Percentiles rank a stretch among this genome's conserved stretches.
These are phyloP conservation scores for Panzeria rudis DNA, from an alignment of 2,888 invertebrate species.

Conservation along the genomic window DNA sequence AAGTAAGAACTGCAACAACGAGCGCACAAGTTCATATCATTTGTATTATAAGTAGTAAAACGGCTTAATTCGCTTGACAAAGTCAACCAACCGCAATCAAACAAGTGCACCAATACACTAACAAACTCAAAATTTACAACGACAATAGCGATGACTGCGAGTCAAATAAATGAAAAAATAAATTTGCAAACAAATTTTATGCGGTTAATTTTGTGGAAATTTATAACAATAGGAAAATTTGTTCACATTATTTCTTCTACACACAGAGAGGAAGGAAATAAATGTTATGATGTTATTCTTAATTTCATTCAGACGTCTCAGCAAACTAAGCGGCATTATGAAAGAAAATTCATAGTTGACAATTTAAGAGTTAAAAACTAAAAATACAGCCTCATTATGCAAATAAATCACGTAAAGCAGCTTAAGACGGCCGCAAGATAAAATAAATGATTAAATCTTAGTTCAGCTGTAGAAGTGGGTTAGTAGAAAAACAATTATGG, in stretches of 20 bases:
- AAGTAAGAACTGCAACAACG: constrained; percentile 30
- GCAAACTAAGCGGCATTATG: constrained; percentile 24
- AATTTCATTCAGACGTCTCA: neutral
- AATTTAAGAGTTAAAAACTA: constrained; percentile 34
- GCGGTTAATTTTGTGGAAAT: constrained; percentile 68
- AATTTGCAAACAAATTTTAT: constrained; percentile 21
- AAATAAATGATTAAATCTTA: neutral
- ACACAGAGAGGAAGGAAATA: neutral
- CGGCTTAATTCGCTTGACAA: constrained; percentile 57
- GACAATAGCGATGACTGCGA: constrained; percentile 5
- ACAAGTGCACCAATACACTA: neutral
- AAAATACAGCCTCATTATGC: neutral
- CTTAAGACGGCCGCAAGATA: neutral
- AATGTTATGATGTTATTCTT: neutral
- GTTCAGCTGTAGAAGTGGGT: constrained; percentile 7
- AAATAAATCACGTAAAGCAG: constrained; percentile 16
- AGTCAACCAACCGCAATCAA: constrained; percentile 1
- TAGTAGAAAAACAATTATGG: neutral
- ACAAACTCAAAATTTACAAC: constrained; percentile 1
- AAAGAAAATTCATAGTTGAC: constrained; percentile 46
- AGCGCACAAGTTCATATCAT: constrained; percentile 46
- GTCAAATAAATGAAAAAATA: constrained; percentile 10
- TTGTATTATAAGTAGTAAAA: constrained; percentile 61
- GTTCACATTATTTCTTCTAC: constrained; percentile 1
- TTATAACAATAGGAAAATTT: constrained; percentile 53